These are phyloP conservation scores for Drosophila yooni DNA, from an alignment of 2,888 invertebrate species.

Conservation along the genomic window DNA sequence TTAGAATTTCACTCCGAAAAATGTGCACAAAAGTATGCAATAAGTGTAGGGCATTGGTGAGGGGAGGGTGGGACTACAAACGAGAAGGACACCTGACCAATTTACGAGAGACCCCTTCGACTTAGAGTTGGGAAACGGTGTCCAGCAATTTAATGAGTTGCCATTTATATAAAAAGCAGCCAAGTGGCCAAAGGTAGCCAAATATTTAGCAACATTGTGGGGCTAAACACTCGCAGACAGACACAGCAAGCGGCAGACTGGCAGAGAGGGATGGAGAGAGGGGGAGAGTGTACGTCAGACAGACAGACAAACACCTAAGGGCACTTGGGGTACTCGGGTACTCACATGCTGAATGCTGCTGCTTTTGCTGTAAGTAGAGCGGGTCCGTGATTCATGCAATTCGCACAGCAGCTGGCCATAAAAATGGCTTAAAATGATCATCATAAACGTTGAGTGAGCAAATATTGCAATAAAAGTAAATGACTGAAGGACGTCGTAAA, in stretches of 20 bases:
- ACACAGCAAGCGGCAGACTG: constrained; percentile 17
- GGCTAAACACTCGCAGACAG: constrained; percentile 25
- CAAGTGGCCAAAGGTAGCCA: constrained; percentile 73
- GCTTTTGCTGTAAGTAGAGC: constrained; percentile 16
- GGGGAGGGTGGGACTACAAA: neutral
- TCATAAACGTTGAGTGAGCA: constrained; percentile 85
- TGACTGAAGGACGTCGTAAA: constrained; percentile 84
- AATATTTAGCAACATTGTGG: constrained; percentile 75
- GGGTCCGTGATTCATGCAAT: constrained; percentile 82
- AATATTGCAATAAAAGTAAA: constrained; percentile 85
- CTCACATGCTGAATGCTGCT: constrained; percentile 54
- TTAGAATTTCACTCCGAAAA: constrained; percentile 61
- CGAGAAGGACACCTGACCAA: constrained; percentile 58
- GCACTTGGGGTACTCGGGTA: constrained; percentile 35
- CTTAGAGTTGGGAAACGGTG: constrained; percentile 53
- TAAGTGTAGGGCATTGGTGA: neutral
- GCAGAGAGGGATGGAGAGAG: neutral
- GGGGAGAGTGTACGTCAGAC: neutral
- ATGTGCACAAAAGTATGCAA: constrained; percentile 42
- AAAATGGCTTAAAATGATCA: constrained; percentile 85
- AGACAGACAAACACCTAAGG: constrained; percentile 37
- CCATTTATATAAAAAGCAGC: constrained; percentile 74
- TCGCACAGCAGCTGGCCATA: constrained; percentile 79
- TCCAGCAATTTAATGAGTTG: constrained; percentile 80
- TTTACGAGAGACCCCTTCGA: constrained; percentile 56